A percentile compares a stretch with the other conserved stretches of the same genome.
Conservation (phyloP, 2,888 invertebrate species). For the Stenoptilia bipunctidactyla region DNA sequence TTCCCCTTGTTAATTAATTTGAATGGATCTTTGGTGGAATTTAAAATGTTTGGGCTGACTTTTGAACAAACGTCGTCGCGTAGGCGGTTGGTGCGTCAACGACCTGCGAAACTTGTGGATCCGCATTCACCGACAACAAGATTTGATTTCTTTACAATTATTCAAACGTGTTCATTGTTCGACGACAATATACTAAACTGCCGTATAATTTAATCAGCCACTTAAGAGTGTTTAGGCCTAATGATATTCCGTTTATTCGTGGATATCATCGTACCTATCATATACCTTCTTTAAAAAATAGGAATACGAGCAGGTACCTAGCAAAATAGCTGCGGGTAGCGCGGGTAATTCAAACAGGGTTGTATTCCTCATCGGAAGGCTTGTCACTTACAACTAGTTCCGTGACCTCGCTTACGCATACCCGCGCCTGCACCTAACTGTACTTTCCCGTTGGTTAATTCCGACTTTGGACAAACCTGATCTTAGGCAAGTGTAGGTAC, state of each 20-base stretch:
- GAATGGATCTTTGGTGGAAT: slow-evolving; percentile 18
- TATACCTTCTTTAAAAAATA: not conserved
- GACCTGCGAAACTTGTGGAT: slow-evolving; percentile 66
- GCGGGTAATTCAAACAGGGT: slow-evolving; percentile 38
- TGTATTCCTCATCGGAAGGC: slow-evolving; percentile 54
- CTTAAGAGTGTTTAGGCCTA: no score
- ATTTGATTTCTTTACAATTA: not conserved
- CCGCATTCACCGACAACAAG: slow-evolving; percentile 55
- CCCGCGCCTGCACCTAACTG: slow-evolving; percentile 70
- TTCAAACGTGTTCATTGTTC: not conserved
- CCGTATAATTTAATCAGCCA: not conserved
- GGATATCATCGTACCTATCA: not conserved
- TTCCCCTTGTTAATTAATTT: not conserved
- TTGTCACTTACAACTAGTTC: slow-evolving; percentile 71
- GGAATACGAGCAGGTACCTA: not conserved
- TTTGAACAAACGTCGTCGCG: slow-evolving; percentile 42
- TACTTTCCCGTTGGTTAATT: slow-evolving; percentile 70
- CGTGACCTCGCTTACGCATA: slow-evolving; percentile 72
- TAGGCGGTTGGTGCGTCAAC: slow-evolving; percentile 66
- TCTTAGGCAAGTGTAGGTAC: slow-evolving; percentile 55
- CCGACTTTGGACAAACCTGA: slow-evolving; percentile 68
- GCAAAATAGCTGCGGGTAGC: slow-evolving; percentile 3
- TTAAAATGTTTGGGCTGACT: slow-evolving; percentile 23
- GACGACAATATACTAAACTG: slow-evolving; percentile 3
- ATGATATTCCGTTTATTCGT: no score